These are phyloP conservation scores for Seriola rivoliana DNA, from an alignment of 2,113 vertebrate species.

Conservation along the genomic window DNA sequence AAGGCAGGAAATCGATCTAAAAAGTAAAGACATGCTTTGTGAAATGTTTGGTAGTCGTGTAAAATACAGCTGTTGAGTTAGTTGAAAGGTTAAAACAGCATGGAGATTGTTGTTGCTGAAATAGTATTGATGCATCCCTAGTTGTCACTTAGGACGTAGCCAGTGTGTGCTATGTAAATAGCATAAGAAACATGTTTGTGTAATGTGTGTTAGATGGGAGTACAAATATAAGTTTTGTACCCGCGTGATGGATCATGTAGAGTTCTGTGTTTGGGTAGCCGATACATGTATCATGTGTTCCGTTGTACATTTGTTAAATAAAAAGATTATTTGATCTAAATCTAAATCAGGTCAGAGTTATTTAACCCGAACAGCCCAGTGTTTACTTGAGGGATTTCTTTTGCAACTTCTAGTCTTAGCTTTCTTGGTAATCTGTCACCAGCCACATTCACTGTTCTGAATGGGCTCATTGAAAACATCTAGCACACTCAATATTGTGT, in stretches of 20 bases:
- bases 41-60: background rate
- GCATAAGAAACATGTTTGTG: constrained; percentile 40
- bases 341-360: background rate
- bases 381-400: background rate
- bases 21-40: background rate
- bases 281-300: constrained; percentile 58
- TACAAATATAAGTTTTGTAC: constrained; percentile 65
- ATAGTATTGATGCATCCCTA: constrained; percentile 35
- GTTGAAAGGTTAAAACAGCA: constrained; percentile 19
- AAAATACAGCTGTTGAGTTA: background rate
- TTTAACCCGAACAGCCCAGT: no score
- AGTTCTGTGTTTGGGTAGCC: constrained; percentile 62
- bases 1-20: background rate
- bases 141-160: constrained; percentile 42
- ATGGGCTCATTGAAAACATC: background rate
- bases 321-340: constrained; percentile 71
- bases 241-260: constrained; percentile 52
- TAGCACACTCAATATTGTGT: background rate
- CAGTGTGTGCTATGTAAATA: constrained; percentile 26
- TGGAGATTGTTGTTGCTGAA: constrained; percentile 23
- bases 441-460: background rate
- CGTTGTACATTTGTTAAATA: constrained; percentile 84
- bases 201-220: constrained; percentile 52
- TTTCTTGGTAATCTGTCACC: background rate
- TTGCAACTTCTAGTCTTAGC: background rate